Percentiles rank a stretch among this genome's conserved stretches.
Conservation (phyloP, 2,888 invertebrate species). For the Heliconius erato region DNA sequence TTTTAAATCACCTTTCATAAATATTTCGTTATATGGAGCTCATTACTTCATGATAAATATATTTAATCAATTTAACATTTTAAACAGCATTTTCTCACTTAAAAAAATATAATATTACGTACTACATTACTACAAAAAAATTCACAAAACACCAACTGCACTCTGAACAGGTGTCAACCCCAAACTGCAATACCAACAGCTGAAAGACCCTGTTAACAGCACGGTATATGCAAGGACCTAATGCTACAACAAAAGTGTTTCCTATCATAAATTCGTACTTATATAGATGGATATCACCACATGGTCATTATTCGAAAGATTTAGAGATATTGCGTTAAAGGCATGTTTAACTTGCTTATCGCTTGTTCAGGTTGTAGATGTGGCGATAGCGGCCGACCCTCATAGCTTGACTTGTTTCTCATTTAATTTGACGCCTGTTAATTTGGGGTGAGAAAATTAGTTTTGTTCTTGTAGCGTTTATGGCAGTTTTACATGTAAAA, state of each 20-base stretch:
- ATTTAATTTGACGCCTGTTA: conserved; percentile 33
- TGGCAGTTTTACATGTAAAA: neutral
- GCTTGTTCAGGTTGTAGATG: conserved; percentile 75
- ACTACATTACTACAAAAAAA: too few relatives aligned
- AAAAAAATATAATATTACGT: too few relatives aligned
- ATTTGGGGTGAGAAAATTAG: conserved; percentile 16
- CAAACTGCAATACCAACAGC: neutral
- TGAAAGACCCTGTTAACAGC: neutral
- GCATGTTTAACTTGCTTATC: conserved; percentile 82
- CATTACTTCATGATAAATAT: too few relatives aligned
- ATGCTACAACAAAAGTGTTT: conserved; percentile 58
- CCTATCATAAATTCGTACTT: conserved; percentile 62
- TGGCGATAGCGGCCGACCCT: conserved; percentile 69
- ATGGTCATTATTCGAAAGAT: conserved; percentile 66
- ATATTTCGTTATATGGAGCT: too few relatives aligned
- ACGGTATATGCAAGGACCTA: conserved; percentile 2
- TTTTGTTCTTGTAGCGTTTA: conserved; percentile 20
- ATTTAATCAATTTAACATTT: too few relatives aligned
- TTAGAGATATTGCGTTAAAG: conserved; percentile 61
- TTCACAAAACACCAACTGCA: neutral
- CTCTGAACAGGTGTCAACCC: conserved; percentile 3
- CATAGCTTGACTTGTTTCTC: conserved; percentile 46
- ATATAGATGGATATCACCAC: conserved; percentile 72
- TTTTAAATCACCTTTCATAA: too few relatives aligned
- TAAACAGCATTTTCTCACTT: too few relatives aligned